A percentile compares a stretch with the other conserved stretches of the same genome.
Conservation (phyloP, 2,113 vertebrate species). For the Asarcornis scutulata region DNA sequence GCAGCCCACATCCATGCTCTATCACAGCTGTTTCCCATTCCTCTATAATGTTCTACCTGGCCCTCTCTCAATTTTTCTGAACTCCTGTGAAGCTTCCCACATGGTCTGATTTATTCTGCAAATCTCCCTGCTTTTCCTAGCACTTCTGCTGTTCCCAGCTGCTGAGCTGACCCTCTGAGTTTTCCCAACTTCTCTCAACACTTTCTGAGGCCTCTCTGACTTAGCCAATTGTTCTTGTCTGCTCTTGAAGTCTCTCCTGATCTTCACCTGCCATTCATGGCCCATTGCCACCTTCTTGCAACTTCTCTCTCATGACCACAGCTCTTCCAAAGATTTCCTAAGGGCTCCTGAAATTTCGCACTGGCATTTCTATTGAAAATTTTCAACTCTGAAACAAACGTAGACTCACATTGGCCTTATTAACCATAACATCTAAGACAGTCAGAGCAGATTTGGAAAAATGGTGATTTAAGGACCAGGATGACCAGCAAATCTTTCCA, state of each 20-base stretch:
- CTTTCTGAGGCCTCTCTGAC: slow-evolving; percentile 24
- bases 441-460: neutral
- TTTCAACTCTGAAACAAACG: slow-evolving; percentile 36
- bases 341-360: slow-evolving; percentile 14
- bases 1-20: slow-evolving; percentile 36
- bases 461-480: neutral
- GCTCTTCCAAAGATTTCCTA: slow-evolving; percentile 39
- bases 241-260: slow-evolving; percentile 8
- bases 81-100: slow-evolving; percentile 62
- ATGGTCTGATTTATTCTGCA: slow-evolving; percentile 49
- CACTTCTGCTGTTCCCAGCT: slow-evolving; percentile 50
- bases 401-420: neutral
- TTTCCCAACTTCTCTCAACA: slow-evolving; percentile 54
- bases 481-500: neutral
- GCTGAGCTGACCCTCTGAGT: neutral
- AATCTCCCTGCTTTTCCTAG: slow-evolving; percentile 37
- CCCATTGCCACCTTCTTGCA: slow-evolving; percentile 26
- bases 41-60: slow-evolving; percentile 60
- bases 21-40: slow-evolving; percentile 69
- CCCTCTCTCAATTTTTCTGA: slow-evolving; percentile 63
- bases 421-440: neutral
- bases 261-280: slow-evolving; percentile 53
- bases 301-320: neutral
- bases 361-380: slow-evolving; percentile 27
- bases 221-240: slow-evolving; percentile 37